Percentiles rank a stretch among this genome's conserved stretches.
Evolutionary conservation across 2,888 invertebrate species (phyloP).

Genomic region (Brenthis ino): DNA sequence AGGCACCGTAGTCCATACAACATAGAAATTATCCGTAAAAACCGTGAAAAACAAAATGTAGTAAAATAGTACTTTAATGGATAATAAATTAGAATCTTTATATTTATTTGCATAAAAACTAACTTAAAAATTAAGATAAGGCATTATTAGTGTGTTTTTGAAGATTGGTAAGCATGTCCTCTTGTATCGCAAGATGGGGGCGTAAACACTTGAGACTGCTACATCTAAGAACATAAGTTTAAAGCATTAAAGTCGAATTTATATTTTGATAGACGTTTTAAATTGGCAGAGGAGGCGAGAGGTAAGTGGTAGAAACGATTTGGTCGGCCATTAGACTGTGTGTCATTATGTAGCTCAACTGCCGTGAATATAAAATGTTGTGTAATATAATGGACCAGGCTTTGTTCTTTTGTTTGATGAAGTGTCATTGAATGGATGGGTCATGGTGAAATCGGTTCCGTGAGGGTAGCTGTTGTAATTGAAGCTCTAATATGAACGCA

Average conservation of each 20-base stretch:
- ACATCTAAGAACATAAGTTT: constrained; percentile 27
- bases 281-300: constrained; percentile 45
- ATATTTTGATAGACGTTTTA: constrained; percentile 5
- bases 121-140: too few relatives aligned
- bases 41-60: too few relatives aligned
- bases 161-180: too few relatives aligned
- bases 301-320: constrained; percentile 64
- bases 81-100: too few relatives aligned
- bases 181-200: too few relatives aligned
- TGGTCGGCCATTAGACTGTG: constrained; percentile 61
- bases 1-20: too few relatives aligned
- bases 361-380: constrained; percentile 70
- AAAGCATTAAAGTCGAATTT: constrained; percentile 37
- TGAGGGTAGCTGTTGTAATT: constrained; percentile 2
- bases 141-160: too few relatives aligned
- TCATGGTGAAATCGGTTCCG: constrained; percentile 60
- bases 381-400: constrained; percentile 64
- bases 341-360: constrained; percentile 64
- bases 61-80: too few relatives aligned
- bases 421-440: constrained; percentile 73
- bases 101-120: too few relatives aligned
- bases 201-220: too few relatives aligned
- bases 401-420: constrained; percentile 77
- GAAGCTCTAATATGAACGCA: background rate
- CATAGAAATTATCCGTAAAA: too few relatives aligned